phyloP scores from a whole-genome alignment of 2,888 invertebrate species.

The Polymixis flavicincta region DNA sequence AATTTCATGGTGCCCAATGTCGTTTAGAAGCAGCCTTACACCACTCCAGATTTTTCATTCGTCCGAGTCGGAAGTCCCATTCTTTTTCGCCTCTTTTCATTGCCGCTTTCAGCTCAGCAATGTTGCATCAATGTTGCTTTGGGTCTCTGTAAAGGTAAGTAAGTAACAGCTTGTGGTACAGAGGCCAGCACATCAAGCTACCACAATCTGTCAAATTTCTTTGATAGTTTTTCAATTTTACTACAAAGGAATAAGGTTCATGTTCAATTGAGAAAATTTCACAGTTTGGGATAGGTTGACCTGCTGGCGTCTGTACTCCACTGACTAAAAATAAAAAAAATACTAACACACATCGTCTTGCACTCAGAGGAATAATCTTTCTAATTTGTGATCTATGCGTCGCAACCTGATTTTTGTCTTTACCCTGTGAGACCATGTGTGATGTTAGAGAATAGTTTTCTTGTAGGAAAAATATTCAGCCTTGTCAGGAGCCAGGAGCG shows the following conservation, averaged over 20 bases:
- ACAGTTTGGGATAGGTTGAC: too few species aligned
- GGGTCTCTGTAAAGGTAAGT: constrained; percentile 3
- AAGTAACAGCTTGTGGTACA: background rate
- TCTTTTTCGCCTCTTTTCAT: background rate
- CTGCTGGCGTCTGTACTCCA: too few species aligned
- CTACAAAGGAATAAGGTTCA: too few species aligned
- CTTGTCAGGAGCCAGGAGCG: background rate
- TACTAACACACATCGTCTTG: too few species aligned
- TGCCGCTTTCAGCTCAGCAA: background rate
- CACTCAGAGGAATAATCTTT: background rate
- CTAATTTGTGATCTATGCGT: background rate
- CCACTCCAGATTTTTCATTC: constrained; percentile 1
- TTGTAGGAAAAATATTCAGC: background rate
- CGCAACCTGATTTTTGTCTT: background rate
- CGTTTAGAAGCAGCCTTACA: background rate
- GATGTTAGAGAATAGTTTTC: background rate
- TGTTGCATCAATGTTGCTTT: constrained; percentile 5
- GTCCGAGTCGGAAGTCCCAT: background rate
- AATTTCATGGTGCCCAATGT: constrained; percentile 23
- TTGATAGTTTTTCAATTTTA: too few species aligned
- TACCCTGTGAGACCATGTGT: background rate
- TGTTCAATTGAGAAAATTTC: too few species aligned
- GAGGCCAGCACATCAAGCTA: too few species aligned
- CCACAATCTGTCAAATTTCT: too few species aligned
- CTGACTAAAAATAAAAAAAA: too few species aligned